These are phyloP conservation scores for Boloria euphrosyne DNA, from an alignment of 2,888 invertebrate species.

Conservation along the genomic window DNA sequence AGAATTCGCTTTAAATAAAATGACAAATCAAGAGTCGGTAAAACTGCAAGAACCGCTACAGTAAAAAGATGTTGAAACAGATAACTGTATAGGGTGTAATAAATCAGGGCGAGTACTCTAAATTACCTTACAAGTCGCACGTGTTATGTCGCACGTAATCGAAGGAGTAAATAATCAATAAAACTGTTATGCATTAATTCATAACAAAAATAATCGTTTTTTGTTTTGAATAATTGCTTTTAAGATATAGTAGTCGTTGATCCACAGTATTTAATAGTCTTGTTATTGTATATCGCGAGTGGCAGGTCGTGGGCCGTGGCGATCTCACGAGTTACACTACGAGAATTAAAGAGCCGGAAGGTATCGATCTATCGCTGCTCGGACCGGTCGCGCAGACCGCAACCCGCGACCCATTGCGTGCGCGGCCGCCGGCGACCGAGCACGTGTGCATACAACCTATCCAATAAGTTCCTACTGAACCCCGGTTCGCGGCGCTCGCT, in stretches of 20 bases:
- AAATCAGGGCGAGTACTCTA: background rate
- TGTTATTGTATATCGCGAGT: no score
- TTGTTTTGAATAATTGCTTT: no score
- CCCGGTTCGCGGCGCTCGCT: background rate
- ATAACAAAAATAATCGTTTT: background rate
- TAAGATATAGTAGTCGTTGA: no score
- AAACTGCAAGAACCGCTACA: background rate
- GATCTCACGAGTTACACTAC: background rate
- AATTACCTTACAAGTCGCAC: background rate
- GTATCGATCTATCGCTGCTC: slow-evolving; percentile 19
- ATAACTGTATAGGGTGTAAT: background rate
- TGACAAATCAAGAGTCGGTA: background rate
- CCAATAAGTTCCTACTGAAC: background rate
- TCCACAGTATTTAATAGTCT: no score
- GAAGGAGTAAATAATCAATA: background rate
- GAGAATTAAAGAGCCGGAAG: slow-evolving; percentile 19
- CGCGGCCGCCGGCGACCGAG: slow-evolving; percentile 21
- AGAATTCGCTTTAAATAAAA: no score
- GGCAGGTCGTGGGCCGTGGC: background rate
- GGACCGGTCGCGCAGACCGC: slow-evolving; percentile 26
- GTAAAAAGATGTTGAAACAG: background rate
- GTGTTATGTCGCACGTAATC: background rate
- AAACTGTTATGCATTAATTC: background rate
- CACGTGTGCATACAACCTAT: slow-evolving; percentile 11
- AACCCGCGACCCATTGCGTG: slow-evolving; percentile 22